Percentiles rank a stretch among this genome's conserved stretches.
These are phyloP conservation scores for Micrastur ruficollis DNA, from an alignment of 2,797 vertebrate genomes.

Conservation along the genomic window DNA sequence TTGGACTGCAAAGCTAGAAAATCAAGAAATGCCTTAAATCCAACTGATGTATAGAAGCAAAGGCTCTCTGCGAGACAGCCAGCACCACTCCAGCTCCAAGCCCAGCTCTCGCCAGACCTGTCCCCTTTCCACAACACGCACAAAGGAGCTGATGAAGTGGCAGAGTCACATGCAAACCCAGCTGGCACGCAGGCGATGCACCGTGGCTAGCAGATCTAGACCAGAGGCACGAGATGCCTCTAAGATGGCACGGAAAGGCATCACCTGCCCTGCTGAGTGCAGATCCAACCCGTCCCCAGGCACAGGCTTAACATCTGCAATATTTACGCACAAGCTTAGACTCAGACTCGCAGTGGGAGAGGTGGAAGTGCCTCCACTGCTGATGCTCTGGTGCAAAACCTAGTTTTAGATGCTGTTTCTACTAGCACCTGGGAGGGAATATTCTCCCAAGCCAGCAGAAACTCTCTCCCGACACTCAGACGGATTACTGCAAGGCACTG, in stretches of 20 bases:
- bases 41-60: background rate
- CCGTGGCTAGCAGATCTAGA: background rate
- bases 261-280: background rate
- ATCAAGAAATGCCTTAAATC: rapidly evolving
- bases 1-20: too few relatives aligned
- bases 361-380: background rate
- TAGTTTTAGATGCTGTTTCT: background rate
- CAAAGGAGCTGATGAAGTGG: background rate
- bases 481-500: background rate
- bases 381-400: background rate
- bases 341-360: background rate
- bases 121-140: background rate
- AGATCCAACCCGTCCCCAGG: background rate
- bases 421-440: background rate
- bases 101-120: background rate
- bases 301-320: background rate
- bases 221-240: background rate
- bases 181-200: rapidly evolving
- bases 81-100: background rate
- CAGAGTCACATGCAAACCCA: background rate
- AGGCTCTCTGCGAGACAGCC: background rate
- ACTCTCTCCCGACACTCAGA: too few relatives aligned
- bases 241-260: background rate
- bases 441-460: background rate
- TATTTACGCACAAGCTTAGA: background rate